Percentiles rank a stretch among this genome's conserved stretches.
Evolutionary conservation across 1,140 invertebrate genomes (phyloP).

Genomic region (Brachionus asplanchnoidis): DNA sequence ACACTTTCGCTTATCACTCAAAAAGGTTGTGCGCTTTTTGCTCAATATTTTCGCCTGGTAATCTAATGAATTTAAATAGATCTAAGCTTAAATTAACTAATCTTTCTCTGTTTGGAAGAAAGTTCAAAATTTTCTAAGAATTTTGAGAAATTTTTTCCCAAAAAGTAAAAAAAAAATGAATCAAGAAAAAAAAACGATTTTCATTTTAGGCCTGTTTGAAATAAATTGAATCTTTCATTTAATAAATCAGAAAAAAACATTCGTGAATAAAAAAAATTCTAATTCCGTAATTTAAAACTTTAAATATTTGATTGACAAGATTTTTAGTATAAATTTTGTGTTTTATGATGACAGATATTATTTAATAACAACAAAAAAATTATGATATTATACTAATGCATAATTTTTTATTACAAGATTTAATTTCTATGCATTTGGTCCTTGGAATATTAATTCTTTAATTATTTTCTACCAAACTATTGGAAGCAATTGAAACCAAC

Average conservation of each 20-base stretch:
- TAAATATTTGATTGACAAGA: neutral
- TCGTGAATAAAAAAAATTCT: neutral
- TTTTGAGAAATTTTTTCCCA: too few relatives aligned
- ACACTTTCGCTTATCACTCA: neutral
- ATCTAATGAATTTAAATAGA: too few relatives aligned
- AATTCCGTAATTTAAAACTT: neutral
- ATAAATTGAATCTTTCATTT: too few relatives aligned
- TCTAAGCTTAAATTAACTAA: too few relatives aligned
- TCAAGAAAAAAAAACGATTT: too few relatives aligned
- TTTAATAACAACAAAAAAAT: neutral
- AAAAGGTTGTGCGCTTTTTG: neutral
- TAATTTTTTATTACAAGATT: neutral
- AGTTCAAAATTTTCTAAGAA: too few relatives aligned
- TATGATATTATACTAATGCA: neutral
- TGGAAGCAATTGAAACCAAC: neutral
- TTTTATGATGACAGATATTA: neutral
- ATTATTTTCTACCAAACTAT: neutral
- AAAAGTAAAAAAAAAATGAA: too few relatives aligned
- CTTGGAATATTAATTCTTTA: neutral
- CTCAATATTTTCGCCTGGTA: too few relatives aligned
- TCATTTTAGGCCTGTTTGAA: too few relatives aligned
- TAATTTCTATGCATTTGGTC: neutral
- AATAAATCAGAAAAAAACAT: too few relatives aligned
- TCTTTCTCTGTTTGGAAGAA: too few relatives aligned
- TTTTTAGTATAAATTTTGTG: neutral